Percentiles rank a stretch among this genome's conserved stretches.
Evolutionary conservation across 2,888 invertebrate genomes (phyloP).

Genomic region (Hofmannophila pseudospretella): DNA sequence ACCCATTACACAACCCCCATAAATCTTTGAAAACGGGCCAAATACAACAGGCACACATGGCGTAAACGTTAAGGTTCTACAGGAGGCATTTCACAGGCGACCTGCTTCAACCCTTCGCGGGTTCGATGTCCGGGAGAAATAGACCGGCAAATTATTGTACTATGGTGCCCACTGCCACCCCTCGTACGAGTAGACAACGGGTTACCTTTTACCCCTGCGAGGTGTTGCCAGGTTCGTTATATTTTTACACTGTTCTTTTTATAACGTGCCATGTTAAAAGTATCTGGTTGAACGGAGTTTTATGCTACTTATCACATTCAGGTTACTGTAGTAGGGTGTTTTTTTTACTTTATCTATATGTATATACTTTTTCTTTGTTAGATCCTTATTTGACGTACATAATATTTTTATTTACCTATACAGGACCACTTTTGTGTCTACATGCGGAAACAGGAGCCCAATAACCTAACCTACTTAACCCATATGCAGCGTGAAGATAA

Average conservation of each 20-base stretch:
- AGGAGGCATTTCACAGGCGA: constrained; percentile 41
- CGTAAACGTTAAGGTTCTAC: neutral
- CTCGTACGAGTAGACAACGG: constrained; percentile 16
- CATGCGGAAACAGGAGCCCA: no score
- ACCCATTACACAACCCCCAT: constrained; percentile 6
- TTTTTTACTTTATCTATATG: no score
- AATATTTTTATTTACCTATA: no score
- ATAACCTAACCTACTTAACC: no score
- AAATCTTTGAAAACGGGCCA: constrained; percentile 7
- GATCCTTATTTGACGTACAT: no score
- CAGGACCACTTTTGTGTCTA: no score
- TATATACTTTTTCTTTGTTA: no score
- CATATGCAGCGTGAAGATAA: no score
- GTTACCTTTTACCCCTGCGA: neutral
- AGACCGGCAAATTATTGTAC: constrained; percentile 40
- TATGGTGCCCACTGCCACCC: constrained; percentile 7
- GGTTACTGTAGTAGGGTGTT: no score
- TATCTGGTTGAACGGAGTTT: no score
- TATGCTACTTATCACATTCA: no score
- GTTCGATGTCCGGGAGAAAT: constrained; percentile 45
- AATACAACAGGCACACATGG: constrained; percentile 14
- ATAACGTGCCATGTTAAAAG: no score
- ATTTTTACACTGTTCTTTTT: neutral
- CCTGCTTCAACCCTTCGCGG: constrained; percentile 28
- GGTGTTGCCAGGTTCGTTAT: neutral